These are phyloP conservation scores for Phaenicophaeus curvirostris DNA, from an alignment of 2,797 vertebrate genomes.

Conservation along the genomic window DNA sequence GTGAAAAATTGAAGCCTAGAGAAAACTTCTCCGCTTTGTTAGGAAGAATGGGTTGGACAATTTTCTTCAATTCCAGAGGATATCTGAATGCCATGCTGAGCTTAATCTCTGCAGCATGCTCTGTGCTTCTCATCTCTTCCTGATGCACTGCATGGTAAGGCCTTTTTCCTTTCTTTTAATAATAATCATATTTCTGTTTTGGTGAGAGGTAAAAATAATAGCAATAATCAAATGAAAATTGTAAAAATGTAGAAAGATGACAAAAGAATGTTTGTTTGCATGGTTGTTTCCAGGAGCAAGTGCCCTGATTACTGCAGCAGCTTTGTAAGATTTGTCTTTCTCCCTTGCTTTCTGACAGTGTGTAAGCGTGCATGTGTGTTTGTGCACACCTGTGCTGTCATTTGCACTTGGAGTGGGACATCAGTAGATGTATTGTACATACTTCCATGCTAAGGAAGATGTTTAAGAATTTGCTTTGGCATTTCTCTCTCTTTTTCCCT, in stretches of 20 bases:
- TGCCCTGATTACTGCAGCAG: slow-evolving; percentile 51
- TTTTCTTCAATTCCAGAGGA: slow-evolving; percentile 64
- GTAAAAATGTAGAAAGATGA: not conserved
- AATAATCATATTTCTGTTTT: not conserved
- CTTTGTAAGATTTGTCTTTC: slow-evolving; percentile 39
- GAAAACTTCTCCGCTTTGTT: slow-evolving; percentile 70
- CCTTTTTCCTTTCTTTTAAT: slow-evolving; percentile 60
- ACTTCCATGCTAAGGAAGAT: not conserved
- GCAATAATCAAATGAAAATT: not conserved
- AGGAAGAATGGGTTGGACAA: slow-evolving; percentile 78
- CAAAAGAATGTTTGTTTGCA: not conserved
- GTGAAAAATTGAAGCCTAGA: slow-evolving; percentile 73
- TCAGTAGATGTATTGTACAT: not conserved
- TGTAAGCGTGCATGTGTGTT: not conserved
- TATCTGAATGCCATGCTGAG: slow-evolving; percentile 71
- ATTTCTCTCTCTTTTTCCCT: not conserved
- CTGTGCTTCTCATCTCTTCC: slow-evolving; percentile 89
- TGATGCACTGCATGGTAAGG: slow-evolving; percentile 97
- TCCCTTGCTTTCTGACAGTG: not conserved
- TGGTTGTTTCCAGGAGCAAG: slow-evolving; percentile 18
- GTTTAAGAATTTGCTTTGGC: not conserved
- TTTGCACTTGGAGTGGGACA: not conserved
- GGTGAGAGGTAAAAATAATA: not conserved
- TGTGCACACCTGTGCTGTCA: slow-evolving; percentile 16
- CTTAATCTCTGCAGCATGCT: slow-evolving; percentile 84